Percentiles rank a stretch among this genome's conserved stretches.
Evolutionary conservation across 2,113 vertebrate species (phyloP).

Genomic region (Patagioenas fasciata): DNA sequence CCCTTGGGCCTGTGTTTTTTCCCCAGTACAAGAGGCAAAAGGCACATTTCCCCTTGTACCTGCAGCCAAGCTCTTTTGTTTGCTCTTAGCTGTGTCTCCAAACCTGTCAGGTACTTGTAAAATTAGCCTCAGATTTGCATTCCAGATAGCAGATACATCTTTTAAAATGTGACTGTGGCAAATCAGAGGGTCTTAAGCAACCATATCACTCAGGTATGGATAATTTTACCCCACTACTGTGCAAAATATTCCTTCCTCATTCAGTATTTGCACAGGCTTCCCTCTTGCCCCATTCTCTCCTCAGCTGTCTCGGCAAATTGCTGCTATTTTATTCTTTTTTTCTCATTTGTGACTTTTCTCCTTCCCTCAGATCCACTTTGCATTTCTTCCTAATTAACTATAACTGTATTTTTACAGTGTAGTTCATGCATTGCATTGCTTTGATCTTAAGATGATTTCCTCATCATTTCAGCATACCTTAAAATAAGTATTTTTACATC

Average conservation of each 20-base stretch:
- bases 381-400: background rate
- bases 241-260: background rate
- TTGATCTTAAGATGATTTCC: constrained; percentile 18
- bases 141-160: background rate
- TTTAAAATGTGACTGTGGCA: background rate
- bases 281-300: background rate
- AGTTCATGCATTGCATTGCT: background rate
- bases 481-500: background rate
- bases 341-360: background rate
- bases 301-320: background rate
- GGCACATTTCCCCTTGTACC: background rate
- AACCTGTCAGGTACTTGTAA: background rate
- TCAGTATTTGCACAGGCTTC: background rate
- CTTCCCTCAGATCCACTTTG: background rate
- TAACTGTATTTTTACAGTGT: background rate
- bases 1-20: fast-evolving
- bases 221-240: fast-evolving
- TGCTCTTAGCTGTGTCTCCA: background rate
- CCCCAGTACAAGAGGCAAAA: background rate
- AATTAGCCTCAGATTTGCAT: background rate
- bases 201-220: fast-evolving
- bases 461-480: background rate
- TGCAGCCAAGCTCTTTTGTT: background rate
- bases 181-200: background rate
- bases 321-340: background rate